A percentile compares a stretch with the other conserved stretches of the same genome.
Evolutionary conservation across 2,888 invertebrate genomes (phyloP).

Genomic region (Tricholauxania praeusta): DNA sequence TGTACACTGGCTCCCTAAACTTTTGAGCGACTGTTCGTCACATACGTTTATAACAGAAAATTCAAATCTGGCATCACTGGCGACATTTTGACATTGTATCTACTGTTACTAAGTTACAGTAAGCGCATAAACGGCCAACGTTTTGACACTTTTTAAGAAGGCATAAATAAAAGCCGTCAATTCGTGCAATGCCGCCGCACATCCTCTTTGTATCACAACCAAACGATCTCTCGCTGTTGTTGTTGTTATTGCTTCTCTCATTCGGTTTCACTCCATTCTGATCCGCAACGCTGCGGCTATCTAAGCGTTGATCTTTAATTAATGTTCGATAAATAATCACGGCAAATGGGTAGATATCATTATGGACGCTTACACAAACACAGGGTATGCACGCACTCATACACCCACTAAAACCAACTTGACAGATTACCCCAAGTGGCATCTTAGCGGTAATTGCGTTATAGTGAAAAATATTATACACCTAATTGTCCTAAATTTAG

Average conservation of each 20-base stretch:
- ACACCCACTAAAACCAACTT: no score
- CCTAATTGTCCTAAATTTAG: no score
- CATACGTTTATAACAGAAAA: no score
- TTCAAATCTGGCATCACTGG: no score
- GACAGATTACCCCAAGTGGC: no score
- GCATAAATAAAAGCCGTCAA: slow-evolving; percentile 43
- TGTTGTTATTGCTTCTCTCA: neutral
- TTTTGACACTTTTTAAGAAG: slow-evolving; percentile 48
- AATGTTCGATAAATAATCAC: slow-evolving; percentile 57
- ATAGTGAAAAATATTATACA: no score
- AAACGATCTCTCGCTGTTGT: neutral
- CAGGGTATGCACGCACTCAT: neutral
- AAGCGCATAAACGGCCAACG: slow-evolving; percentile 11
- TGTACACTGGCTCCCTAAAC: no score
- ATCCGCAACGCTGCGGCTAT: slow-evolving; percentile 42
- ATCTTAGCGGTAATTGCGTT: no score
- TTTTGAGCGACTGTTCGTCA: no score
- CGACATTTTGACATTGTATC: no score
- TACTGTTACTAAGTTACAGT: no score
- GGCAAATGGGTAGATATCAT: slow-evolving; percentile 55
- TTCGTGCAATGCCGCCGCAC: slow-evolving; percentile 4
- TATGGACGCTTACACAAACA: slow-evolving; percentile 43
- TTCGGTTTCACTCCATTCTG: slow-evolving; percentile 5
- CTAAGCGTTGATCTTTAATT: slow-evolving; percentile 56
- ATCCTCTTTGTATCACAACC: neutral